phyloP scores from a whole-genome alignment of 2,888 invertebrate species.

The Hyles lineata region DNA sequence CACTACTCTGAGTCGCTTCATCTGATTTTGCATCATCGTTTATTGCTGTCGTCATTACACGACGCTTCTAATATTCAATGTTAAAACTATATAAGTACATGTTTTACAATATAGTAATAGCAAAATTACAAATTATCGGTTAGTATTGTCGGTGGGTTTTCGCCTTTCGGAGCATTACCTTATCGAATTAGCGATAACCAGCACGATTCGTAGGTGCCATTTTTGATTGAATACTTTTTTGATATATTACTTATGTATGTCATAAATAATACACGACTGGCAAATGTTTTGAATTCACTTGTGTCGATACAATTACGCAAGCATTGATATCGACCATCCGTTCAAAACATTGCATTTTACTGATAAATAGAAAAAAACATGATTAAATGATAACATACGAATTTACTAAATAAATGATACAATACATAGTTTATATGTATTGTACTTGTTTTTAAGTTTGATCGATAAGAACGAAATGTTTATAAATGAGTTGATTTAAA shows the following conservation, averaged over 20 bases:
- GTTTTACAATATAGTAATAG: neutral
- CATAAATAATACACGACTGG: neutral
- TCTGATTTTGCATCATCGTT: too few species aligned
- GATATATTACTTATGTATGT: neutral
- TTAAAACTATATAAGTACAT: conserved; percentile 6
- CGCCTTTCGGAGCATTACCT: conserved; percentile 37
- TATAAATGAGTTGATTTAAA: too few species aligned
- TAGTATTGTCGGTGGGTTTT: conserved; percentile 46
- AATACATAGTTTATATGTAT: too few species aligned
- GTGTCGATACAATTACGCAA: neutral
- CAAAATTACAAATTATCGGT: conserved; percentile 21
- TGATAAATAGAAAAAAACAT: neutral
- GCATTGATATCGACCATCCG: neutral
- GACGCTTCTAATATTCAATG: neutral
- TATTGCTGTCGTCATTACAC: too few species aligned
- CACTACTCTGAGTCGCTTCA: too few species aligned
- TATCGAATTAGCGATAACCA: conserved; percentile 45
- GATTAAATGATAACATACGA: neutral
- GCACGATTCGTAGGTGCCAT: conserved; percentile 1
- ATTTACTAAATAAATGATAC: neutral
- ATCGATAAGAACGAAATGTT: too few species aligned
- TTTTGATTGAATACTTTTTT: conserved; percentile 31
- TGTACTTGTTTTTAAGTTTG: too few species aligned
- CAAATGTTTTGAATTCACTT: conserved; percentile 2
- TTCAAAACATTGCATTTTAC: conserved; percentile 3